Conservation (phyloP, 2,113 vertebrate species). For the Sakesphorus luctuosus region DNA sequence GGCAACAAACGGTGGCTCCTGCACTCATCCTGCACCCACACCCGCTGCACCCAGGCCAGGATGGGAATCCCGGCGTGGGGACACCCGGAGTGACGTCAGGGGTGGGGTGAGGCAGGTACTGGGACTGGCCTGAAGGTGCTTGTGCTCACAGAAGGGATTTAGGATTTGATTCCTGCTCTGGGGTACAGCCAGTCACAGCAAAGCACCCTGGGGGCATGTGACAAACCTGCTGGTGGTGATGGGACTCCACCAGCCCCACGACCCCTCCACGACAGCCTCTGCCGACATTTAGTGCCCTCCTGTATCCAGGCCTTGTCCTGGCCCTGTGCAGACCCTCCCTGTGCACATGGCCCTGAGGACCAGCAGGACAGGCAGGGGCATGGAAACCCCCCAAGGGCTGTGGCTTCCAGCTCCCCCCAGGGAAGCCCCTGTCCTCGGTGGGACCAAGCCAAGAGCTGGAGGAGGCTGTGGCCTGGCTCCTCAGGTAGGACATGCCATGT, state of each 20-base stretch:
- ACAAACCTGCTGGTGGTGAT: background rate
- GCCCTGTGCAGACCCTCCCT: background rate
- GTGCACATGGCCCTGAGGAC: fast-evolving
- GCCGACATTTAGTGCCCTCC: background rate
- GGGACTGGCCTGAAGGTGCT: background rate
- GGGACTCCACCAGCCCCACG: background rate
- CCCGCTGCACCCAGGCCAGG: background rate
- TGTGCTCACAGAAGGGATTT: fast-evolving
- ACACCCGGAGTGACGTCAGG: background rate
- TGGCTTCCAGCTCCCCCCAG: background rate
- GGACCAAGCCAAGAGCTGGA: too few relatives aligned
- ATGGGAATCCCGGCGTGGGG: background rate
- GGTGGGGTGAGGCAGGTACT: background rate
- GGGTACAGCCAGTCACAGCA: fast-evolving
- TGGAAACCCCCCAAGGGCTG: background rate
- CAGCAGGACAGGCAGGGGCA: background rate
- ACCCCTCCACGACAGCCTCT: background rate
- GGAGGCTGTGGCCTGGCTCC: background rate
- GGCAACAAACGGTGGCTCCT: background rate
- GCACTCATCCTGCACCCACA: background rate
- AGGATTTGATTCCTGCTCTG: fast-evolving
- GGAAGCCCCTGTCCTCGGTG: background rate
- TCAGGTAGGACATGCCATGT: background rate
- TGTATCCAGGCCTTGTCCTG: background rate
- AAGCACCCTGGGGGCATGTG: background rate